Conservation (phyloP, 2,888 invertebrate species). For the Alentia gelatinosa region DNA sequence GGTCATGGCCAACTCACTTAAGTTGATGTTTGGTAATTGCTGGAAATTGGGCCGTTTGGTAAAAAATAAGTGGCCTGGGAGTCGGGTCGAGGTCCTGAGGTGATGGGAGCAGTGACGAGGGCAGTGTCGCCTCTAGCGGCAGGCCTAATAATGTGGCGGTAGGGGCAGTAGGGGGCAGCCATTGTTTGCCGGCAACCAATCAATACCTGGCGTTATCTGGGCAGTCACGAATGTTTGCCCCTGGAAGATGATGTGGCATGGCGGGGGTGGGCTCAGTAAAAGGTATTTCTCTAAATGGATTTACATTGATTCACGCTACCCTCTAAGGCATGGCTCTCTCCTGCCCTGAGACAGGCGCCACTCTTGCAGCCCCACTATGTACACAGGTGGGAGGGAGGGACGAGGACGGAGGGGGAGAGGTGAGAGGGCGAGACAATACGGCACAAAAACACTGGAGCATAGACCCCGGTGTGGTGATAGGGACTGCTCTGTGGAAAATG, state of each 20-base stretch:
- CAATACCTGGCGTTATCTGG: not conserved
- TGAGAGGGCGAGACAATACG: too few relatives aligned
- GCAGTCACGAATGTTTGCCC: not conserved
- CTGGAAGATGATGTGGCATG: not conserved
- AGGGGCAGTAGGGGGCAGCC: not conserved
- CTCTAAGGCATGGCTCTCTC: not conserved
- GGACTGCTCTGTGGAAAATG: too few relatives aligned
- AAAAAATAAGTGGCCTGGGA: too few relatives aligned
- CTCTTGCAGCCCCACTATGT: too few relatives aligned
- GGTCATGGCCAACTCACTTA: too few relatives aligned
- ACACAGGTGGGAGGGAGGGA: too few relatives aligned
- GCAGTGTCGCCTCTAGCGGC: not conserved
- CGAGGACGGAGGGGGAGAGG: too few relatives aligned
- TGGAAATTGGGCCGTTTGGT: too few relatives aligned
- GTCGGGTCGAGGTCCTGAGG: not conserved
- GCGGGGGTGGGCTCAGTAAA: not conserved
- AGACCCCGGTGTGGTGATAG: too few relatives aligned
- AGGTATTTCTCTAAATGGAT: constrained; percentile 16
- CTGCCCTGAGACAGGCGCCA: not conserved
- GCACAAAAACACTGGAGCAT: too few relatives aligned
- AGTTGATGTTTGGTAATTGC: too few relatives aligned
- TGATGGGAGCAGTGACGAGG: not conserved
- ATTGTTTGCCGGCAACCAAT: not conserved
- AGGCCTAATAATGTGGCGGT: not conserved
- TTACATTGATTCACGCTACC: not conserved